These are phyloP conservation scores for Macrotus californicus DNA, from an alignment of 2,113 vertebrate species.

Conservation along the genomic window DNA sequence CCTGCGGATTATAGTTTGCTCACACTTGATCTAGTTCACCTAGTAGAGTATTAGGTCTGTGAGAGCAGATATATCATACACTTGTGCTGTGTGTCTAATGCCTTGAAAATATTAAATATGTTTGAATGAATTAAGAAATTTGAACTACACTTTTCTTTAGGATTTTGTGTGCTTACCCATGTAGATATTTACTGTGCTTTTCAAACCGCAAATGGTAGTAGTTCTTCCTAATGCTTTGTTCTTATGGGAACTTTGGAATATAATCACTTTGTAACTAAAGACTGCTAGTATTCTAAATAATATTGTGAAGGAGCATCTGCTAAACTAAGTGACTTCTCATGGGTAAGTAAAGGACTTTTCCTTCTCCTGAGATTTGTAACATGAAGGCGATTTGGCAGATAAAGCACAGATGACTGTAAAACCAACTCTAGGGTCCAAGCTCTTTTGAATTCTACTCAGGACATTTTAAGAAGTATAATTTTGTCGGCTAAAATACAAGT, in stretches of 20 bases:
- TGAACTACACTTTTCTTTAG: not conserved
- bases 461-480: conserved; percentile 15
- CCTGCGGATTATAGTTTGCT: not conserved
- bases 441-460: not conserved
- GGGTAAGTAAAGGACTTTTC: not conserved
- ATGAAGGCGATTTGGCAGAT: not conserved
- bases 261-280: not conserved
- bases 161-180: not conserved
- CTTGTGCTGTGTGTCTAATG: not conserved
- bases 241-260: not conserved
- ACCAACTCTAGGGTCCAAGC: not conserved
- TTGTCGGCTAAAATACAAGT: not conserved
- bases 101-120: not conserved
- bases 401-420: not conserved
- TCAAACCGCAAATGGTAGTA: not conserved
- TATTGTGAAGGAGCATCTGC: not conserved
- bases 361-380: not conserved
- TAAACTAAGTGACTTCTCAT: not conserved
- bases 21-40: not conserved
- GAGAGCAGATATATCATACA: not conserved
- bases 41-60: not conserved
- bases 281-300: not conserved
- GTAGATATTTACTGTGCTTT: not conserved
- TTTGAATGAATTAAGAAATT: not conserved
- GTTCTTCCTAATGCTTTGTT: not conserved